Evolutionary conservation across 2,888 invertebrate species (phyloP).

Genomic region (Drosophila cognata): DNA sequence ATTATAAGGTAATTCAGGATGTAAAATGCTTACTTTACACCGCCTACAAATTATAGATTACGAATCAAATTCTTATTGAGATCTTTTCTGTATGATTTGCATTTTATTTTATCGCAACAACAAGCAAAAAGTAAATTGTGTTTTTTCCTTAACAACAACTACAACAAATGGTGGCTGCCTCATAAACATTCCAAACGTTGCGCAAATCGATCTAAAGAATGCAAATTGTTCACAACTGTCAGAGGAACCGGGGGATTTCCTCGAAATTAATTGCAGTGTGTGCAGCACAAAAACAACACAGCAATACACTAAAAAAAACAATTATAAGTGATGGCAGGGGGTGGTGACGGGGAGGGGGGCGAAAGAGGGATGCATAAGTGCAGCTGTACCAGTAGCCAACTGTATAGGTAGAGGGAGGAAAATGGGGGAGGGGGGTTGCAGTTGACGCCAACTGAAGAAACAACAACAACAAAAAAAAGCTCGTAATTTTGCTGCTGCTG

Average conservation of each 20-base stretch:
- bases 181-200: slow-evolving; percentile 36
- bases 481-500: neutral
- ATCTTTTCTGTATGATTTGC: slow-evolving; percentile 16
- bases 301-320: slow-evolving; percentile 5
- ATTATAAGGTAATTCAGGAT: neutral
- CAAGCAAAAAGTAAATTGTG: neutral
- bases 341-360: neutral
- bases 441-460: neutral
- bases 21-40: neutral
- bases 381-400: neutral
- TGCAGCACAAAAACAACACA: slow-evolving; percentile 1
- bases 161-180: slow-evolving; percentile 31
- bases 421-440: neutral
- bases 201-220: slow-evolving; percentile 28
- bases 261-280: slow-evolving; percentile 20
- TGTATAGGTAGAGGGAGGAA: neutral
- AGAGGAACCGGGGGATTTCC: slow-evolving; percentile 26
- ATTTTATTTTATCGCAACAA: neutral
- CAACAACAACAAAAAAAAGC: slow-evolving; percentile 12
- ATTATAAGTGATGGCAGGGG: neutral
- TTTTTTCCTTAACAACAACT: neutral
- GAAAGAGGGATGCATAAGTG: neutral
- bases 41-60: neutral
- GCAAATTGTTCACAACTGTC: slow-evolving; percentile 35
- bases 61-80: neutral